Conservation (phyloP, 2,888 invertebrate genomes). For the Clunio marinus region DNA sequence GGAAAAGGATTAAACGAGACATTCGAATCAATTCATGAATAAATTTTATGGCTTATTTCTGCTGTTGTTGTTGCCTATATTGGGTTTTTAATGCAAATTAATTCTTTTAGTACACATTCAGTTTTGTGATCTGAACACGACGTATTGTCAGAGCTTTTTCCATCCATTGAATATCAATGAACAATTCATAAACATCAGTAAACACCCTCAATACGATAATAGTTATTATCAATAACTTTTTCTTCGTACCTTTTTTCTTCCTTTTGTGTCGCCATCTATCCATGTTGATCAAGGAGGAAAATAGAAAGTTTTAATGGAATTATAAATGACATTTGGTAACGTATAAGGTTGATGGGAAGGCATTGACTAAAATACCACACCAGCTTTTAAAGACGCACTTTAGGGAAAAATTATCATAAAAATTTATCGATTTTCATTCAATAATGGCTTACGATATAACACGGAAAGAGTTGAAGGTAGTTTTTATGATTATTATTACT, state of each 20-base stretch:
- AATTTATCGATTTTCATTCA: conserved; percentile 11
- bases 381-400: too few species aligned
- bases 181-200: neutral
- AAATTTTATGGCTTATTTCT: conserved; percentile 18
- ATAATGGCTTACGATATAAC: too few species aligned
- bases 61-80: neutral
- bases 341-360: too few species aligned
- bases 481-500: too few species aligned
- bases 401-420: neutral
- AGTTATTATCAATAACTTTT: conserved; percentile 7
- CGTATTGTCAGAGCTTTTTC: neutral
- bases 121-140: too few species aligned
- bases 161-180: conserved; percentile 1
- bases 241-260: neutral
- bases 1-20: conserved; percentile 17
- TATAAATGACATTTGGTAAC: neutral
- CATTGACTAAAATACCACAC: too few species aligned
- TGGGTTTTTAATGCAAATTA: conserved; percentile 13
- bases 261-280: neutral
- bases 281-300: neutral
- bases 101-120: neutral
- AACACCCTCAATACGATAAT: conserved; percentile 11
- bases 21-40: conserved; percentile 14
- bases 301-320: conserved; percentile 10
- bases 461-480: too few species aligned